Base-by-base conservation (phyloP, 2,113 vertebrate species). In the Malaclemys terrapin region DNA sequence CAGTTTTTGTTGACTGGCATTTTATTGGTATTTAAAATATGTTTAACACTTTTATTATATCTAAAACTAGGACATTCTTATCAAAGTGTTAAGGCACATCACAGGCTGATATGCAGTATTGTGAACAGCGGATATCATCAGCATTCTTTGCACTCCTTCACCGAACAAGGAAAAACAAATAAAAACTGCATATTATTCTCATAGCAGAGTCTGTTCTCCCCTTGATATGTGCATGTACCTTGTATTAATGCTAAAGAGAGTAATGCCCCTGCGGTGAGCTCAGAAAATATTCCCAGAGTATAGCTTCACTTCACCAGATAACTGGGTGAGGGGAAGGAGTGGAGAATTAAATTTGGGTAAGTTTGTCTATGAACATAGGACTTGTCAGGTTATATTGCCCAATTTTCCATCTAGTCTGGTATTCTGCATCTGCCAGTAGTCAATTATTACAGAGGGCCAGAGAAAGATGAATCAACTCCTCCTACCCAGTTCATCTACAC, bases 301-400 rank as follows among this genome's bases (percentile, higher is more conserved):
- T 80, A 14, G 6, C 24, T 91, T 93, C 54, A 85, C 7, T 17
- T 80, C 57, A 57, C 1, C 57, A 47, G 4, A 17, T 1, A 80
- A 35, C 6, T 86, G 45, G 2, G 10, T 93, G 82, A 83, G 45
- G 53, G 10, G 50, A 93, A 27, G 10, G 6, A 38, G 38, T 0
- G 0, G 65, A 89, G 6, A 7, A 2, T 50, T 22, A 8, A 0
- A 0, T 75, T 47, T 24, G 91, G 54, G 19, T 8, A 27, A 4
- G 5, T 75, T 56, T 50, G 83, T 57, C 89, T 6, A 47, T 59
- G 75, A 93, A 35, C 3, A 8, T 29, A 35, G 4, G 4, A 87
- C 25, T 31, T 47, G 57, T 9, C 38, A 75, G 13, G 78, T 81
- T 3, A 0, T 50, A 76, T 2, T 27, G 56, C 22, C 53, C 65